Base-by-base conservation (phyloP, 2,797 vertebrate genomes). In the Pelodytes ibericus region DNA sequence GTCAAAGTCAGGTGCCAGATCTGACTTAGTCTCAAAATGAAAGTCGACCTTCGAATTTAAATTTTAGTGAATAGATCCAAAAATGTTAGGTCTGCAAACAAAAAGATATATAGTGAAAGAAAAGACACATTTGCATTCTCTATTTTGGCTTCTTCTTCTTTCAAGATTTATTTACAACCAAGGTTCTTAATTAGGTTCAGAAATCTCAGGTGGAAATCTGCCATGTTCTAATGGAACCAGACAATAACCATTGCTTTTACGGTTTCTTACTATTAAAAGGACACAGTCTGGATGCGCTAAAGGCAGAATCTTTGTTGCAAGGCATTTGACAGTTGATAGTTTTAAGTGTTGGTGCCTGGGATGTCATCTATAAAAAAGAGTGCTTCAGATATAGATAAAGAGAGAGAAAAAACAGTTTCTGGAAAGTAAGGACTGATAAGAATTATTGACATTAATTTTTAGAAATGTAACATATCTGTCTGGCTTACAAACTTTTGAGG, bases 161-260 rank as follows among this genome's bases (percentile, higher is more conserved):
- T 44, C 3, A 44, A 13, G 41, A 44, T 44, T 44, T 44, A 44
- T 44, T 44, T 15, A 44, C 20, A 63, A n/a, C n/a, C n/a, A n/a
- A 11, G 30, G 44, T 49, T 26, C 41, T 51, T 67, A 67, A 51
- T 30, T 67, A 51, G 44, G 2, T 67, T 67, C 27, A 67, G 26
- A 51, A 44, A 67, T 51, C 64, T 49, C 20, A 26, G 27, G 64
- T 67, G 64, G 64, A 67, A 26, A 67, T 67, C 64, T 67, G 64
- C 64, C 64, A 67, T 67, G 16, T 47, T 18, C 44, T 67, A 67
- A 67, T 67, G 41, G 41, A 24, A 49, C 16, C 41, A 16, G 18
- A 16, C 26, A 8, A 29, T 49, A 51, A 67, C 30, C 26, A 49
- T 18, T 20, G 18, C 49, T 51, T 47, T 47, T 15, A 47, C 26